Conservation (phyloP, 2,888 invertebrate genomes). For the Julus scandinavius region DNA sequence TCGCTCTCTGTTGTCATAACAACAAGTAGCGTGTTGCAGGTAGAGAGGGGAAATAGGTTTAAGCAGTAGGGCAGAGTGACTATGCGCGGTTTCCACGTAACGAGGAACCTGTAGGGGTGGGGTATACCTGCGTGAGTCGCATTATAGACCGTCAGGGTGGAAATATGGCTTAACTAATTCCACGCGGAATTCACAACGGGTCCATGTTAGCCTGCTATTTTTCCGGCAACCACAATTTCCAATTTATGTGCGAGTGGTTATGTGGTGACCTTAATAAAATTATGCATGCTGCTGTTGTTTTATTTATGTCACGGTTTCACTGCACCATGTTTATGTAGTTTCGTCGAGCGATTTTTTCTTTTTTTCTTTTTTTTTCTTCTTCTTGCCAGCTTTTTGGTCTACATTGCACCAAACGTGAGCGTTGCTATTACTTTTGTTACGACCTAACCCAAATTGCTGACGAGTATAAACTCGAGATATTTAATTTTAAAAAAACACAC, state of each 20-base stretch:
- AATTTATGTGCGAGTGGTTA: not conserved
- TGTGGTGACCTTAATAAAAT: conserved; percentile 1
- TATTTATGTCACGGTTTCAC: not conserved
- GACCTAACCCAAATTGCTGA: not conserved
- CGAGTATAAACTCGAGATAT: not conserved
- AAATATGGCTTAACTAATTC: not conserved
- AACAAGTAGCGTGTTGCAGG: conserved; percentile 14
- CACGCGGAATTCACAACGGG: not conserved
- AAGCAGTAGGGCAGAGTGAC: too few species aligned
- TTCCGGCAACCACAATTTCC: not conserved
- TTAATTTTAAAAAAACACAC: not conserved
- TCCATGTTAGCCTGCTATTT: not conserved
- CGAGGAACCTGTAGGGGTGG: not conserved
- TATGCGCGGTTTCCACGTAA: too few species aligned
- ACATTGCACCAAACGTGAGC: not conserved
- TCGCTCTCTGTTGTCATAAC: conserved; percentile 33
- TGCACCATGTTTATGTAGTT: not conserved
- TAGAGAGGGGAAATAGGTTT: not conserved
- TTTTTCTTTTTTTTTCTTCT: not conserved
- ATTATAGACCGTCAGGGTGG: not conserved
- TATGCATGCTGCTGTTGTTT: conserved; percentile 1
- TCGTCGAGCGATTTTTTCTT: not conserved
- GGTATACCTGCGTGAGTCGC: not conserved
- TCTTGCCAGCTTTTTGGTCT: not conserved
- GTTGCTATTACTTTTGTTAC: not conserved